These are phyloP conservation scores for Gari tellinella DNA, from an alignment of 2,888 invertebrate genomes.

Conservation along the genomic window DNA sequence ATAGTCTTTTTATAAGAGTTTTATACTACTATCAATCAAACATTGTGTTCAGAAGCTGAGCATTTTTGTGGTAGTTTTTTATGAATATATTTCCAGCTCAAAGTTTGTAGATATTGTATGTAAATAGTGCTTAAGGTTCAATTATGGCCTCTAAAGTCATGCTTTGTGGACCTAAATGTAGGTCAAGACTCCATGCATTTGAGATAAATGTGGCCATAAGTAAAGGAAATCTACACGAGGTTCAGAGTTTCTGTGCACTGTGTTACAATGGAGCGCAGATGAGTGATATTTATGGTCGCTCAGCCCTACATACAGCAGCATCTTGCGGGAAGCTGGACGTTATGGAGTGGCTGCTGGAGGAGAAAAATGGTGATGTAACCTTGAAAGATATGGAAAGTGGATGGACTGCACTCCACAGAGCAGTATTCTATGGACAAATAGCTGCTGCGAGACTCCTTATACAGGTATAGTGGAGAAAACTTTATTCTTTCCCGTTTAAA, in stretches of 20 bases:
- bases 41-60: not conserved
- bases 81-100: not conserved
- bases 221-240: slow-evolving; percentile 75
- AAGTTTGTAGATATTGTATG: not conserved
- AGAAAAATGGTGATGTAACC: slow-evolving; percentile 88
- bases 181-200: slow-evolving; percentile 82
- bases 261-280: slow-evolving; percentile 77
- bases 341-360: slow-evolving; percentile 90
- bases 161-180: slow-evolving; percentile 81
- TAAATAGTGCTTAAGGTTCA: too few species aligned
- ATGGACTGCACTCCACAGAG: slow-evolving; percentile 92
- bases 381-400: slow-evolving; percentile 90
- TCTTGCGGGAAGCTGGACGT: slow-evolving; percentile 89
- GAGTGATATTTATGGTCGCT: slow-evolving; percentile 87
- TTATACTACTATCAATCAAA: not conserved
- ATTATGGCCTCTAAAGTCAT: slow-evolving; percentile 68
- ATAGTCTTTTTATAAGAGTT: not conserved
- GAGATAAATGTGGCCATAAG: slow-evolving; percentile 81
- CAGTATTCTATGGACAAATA: slow-evolving; percentile 93
- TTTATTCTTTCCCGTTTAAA: too few species aligned
- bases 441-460: slow-evolving; percentile 90
- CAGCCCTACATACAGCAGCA: slow-evolving; percentile 91
- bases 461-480: too few species aligned
- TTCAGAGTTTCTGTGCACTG: slow-evolving; percentile 77
- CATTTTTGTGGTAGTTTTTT: not conserved